A percentile compares a stretch with the other conserved stretches of the same genome.
Conservation (phyloP, 1,140 invertebrate genomes). For the Pseudomyrmex pallidus region DNA sequence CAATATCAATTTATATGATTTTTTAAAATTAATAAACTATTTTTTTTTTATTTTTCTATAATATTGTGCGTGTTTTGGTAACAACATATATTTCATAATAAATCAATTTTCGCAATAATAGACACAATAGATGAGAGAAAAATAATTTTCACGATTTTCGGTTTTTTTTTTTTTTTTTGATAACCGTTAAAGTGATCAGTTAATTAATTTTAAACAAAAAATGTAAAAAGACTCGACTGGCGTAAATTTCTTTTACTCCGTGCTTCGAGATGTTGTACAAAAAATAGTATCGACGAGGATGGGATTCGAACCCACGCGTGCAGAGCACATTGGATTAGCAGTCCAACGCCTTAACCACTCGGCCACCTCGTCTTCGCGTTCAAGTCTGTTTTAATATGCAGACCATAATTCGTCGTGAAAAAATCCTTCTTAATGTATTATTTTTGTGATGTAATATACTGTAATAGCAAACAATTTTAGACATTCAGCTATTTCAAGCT, state of each 20-base stretch:
- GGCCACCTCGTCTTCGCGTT: slow-evolving; percentile 90
- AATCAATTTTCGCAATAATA: too few species aligned
- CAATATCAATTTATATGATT: too few species aligned
- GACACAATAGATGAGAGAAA: too few species aligned
- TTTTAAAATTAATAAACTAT: too few species aligned
- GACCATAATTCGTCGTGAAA: slow-evolving; percentile 17
- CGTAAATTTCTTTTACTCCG: too few species aligned
- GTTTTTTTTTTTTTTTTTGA: too few species aligned
- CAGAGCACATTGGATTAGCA: slow-evolving; percentile 91
- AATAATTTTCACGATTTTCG: too few species aligned
- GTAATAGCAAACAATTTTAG: neutral
- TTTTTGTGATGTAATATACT: neutral
- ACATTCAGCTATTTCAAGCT: neutral
- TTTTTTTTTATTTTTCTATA: too few species aligned
- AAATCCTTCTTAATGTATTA: neutral
- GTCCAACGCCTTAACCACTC: slow-evolving; percentile 96
- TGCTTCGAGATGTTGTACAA: neutral
- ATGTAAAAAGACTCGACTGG: neutral
- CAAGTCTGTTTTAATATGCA: slow-evolving; percentile 40
- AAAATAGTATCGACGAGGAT: slow-evolving; percentile 89
- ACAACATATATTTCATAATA: too few species aligned
- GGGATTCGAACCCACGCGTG: slow-evolving; percentile 96
- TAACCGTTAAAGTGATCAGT: too few species aligned
- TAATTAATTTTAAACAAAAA: too few species aligned
- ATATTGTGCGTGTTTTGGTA: too few species aligned